Evolutionary conservation across 2,888 invertebrate genomes (phyloP).

Genomic region (Pyrocoelia pectoralis): DNA sequence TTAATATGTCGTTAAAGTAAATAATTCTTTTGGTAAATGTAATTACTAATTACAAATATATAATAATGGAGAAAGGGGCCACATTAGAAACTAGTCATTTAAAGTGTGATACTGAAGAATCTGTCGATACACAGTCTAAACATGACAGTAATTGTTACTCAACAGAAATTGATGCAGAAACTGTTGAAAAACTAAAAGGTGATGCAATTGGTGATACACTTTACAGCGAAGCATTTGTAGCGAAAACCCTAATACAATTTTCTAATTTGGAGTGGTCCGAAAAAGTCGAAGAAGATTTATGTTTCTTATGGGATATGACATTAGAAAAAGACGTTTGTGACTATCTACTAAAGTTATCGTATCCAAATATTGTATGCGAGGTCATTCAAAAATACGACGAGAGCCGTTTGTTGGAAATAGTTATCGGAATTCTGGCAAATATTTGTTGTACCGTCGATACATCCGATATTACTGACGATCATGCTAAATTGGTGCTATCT

Average conservation of each 20-base stretch:
- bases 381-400: constrained; percentile 68
- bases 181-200: constrained; percentile 66
- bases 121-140: neutral
- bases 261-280: constrained; percentile 67
- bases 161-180: constrained; percentile 55
- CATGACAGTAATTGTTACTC: constrained; percentile 25
- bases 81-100: no score
- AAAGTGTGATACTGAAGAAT: no score
- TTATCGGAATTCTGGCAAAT: constrained; percentile 85
- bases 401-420: constrained; percentile 77
- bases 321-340: constrained; percentile 78
- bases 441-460: constrained; percentile 62
- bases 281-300: constrained; percentile 76
- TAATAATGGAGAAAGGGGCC: no score
- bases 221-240: constrained; percentile 79
- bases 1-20: no score
- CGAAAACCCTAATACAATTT: constrained; percentile 72
- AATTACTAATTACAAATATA: no score
- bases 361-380: constrained; percentile 70
- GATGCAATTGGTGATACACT: constrained; percentile 83
- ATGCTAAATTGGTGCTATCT: constrained; percentile 65
- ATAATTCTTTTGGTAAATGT: no score
- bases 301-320: constrained; percentile 87
- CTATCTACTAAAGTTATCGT: constrained; percentile 73
- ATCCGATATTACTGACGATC: constrained; percentile 65